Evolutionary conservation across 2,888 invertebrate species (phyloP).

Genomic region (Sceliomorpha sp.): DNA sequence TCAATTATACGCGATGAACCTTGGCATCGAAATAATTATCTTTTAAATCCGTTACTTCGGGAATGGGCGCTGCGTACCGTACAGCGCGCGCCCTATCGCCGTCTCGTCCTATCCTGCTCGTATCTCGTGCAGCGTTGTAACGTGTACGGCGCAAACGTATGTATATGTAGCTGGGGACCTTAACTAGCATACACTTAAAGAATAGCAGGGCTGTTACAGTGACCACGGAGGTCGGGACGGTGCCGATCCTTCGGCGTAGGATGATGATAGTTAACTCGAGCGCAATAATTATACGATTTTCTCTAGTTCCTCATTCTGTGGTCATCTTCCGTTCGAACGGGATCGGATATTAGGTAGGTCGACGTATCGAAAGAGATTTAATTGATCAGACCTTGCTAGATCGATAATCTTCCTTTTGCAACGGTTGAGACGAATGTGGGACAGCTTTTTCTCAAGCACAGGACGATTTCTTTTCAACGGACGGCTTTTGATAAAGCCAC

Average conservation of each 20-base stretch:
- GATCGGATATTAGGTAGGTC: conserved; percentile 66
- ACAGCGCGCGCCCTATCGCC: conserved; percentile 44
- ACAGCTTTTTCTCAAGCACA: too few species aligned
- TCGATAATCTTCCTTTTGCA: conserved; percentile 18
- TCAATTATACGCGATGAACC: conserved; percentile 76
- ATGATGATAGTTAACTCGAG: conserved; percentile 70
- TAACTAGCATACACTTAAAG: conserved; percentile 29
- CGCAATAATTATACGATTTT: conserved; percentile 78
- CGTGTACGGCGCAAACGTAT: conserved; percentile 38
- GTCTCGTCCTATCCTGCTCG: conserved; percentile 40
- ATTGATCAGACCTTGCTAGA: conserved; percentile 8
- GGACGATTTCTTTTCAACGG: too few species aligned
- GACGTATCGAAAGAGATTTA: conserved; percentile 22
- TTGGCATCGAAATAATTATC: conserved; percentile 76
- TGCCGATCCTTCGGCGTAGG: conserved; percentile 62
- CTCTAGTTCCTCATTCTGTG: conserved; percentile 60
- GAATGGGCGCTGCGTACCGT: conserved; percentile 49
- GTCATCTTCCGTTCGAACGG: conserved; percentile 66
- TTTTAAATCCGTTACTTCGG: conserved; percentile 69
- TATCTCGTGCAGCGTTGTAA: conserved; percentile 45
- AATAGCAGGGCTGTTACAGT: conserved; percentile 54
- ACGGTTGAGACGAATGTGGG: too few species aligned
- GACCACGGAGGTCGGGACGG: conserved; percentile 56
- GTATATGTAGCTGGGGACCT: conserved; percentile 25
- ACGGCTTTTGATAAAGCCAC: too few species aligned